Percentiles rank a stretch among this genome's conserved stretches.
phyloP scores from a whole-genome alignment of 2,888 invertebrate genomes.

The Zaprionus bogoriensis region DNA sequence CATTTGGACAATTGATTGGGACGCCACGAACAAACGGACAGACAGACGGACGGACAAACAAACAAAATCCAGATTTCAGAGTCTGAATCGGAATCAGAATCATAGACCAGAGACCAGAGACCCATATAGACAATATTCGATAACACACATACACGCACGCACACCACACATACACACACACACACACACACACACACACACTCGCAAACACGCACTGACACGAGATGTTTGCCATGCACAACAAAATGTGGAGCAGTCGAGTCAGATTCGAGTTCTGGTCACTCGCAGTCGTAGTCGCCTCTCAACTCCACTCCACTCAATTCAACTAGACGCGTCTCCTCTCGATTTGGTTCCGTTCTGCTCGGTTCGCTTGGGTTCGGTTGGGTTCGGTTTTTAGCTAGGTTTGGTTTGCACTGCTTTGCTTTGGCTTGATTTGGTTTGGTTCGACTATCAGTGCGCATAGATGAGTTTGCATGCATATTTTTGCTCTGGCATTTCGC shows the following conservation, averaged over 20 bases:
- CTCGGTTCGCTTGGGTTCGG: background rate
- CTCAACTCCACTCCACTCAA: too few relatives aligned
- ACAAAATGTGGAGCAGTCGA: constrained; percentile 74
- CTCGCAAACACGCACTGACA: constrained; percentile 10
- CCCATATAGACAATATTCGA: constrained; percentile 54
- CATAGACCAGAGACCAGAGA: constrained; percentile 33
- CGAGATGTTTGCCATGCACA: constrained; percentile 59
- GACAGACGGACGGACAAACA: constrained; percentile 30
- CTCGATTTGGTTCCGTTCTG: constrained; percentile 3
- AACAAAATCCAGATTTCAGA: constrained; percentile 52
- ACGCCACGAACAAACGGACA: constrained; percentile 40
- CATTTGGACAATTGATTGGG: constrained; percentile 76
- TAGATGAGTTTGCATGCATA: constrained; percentile 75
- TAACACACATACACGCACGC: constrained; percentile 30
- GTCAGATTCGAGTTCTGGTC: constrained; percentile 60
- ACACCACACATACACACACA: constrained; percentile 17
- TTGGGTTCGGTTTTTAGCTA: background rate
- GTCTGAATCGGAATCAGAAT: constrained; percentile 15
- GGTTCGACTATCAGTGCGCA: constrained; percentile 62
- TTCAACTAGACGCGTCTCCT: constrained; percentile 12
- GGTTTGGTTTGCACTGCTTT: background rate
- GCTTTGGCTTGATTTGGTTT: background rate
- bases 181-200: constrained; percentile 23
- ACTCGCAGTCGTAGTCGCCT: constrained; percentile 32
- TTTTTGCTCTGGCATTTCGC: constrained; percentile 75